Evolutionary conservation across 2,888 invertebrate genomes (phyloP).

Genomic region (Neoascia interrupta): DNA sequence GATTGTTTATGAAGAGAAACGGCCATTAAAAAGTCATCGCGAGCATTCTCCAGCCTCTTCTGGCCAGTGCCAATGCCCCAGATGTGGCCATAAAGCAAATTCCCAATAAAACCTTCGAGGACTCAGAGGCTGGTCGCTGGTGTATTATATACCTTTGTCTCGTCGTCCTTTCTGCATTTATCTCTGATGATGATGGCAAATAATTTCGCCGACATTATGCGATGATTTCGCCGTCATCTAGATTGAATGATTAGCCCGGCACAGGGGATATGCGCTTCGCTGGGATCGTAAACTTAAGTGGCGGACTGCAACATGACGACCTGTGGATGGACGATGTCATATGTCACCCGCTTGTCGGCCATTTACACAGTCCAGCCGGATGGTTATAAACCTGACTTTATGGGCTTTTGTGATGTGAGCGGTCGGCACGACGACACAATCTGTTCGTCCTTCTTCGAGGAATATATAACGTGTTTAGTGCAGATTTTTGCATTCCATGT

Average conservation of each 20-base stretch:
- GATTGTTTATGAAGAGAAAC: conserved; percentile 3
- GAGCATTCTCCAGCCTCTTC: conserved; percentile 28
- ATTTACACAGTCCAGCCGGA: conserved; percentile 11
- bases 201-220: conserved; percentile 43
- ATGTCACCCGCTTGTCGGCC: conserved; percentile 49
- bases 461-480: conserved; percentile 50
- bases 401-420: conserved; percentile 21
- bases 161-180: conserved; percentile 33
- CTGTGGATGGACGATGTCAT: conserved; percentile 54
- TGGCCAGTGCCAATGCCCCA: too few species aligned
- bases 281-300: too few species aligned
- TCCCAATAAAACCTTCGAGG: conserved; percentile 44
- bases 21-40: conserved; percentile 55
- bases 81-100: conserved; percentile 34
- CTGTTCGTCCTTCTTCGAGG: conserved; percentile 26
- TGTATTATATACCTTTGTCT: too few species aligned
- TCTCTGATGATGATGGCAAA: conserved; percentile 38
- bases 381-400: conserved; percentile 52
- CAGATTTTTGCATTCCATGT: conserved; percentile 50
- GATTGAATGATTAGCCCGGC: conserved; percentile 52
- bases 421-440: too few species aligned
- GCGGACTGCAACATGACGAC: conserved; percentile 42
- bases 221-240: conserved; percentile 51
- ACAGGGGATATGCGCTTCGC: background rate
- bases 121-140: conserved; percentile 2